A percentile compares a stretch with the other conserved stretches of the same genome.
Evolutionary conservation across 2,797 vertebrate genomes (phyloP).

Genomic region (Martes flavigula): DNA sequence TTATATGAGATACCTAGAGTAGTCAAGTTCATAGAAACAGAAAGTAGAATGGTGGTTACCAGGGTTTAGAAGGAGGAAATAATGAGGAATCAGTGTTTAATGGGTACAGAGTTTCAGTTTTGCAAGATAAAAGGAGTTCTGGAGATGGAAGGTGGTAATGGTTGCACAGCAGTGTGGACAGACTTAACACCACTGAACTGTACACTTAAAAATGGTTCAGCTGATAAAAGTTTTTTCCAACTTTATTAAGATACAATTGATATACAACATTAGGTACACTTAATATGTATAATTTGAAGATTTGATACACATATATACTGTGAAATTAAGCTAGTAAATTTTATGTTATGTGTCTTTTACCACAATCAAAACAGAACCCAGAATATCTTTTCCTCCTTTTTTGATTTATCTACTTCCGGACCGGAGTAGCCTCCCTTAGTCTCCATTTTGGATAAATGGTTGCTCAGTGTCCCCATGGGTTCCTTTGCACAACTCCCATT

Average conservation of each 20-base stretch:
- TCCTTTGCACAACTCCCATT: neutral
- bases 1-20: neutral
- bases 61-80: neutral
- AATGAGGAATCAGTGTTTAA: neutral
- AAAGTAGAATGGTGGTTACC: neutral
- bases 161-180: neutral
- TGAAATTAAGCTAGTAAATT: neutral
- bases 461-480: neutral
- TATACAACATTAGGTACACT: neutral
- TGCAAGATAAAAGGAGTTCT: neutral
- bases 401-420: accelerated
- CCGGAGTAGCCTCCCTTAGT: accelerated
- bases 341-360: neutral
- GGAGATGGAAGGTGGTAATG: too few species aligned
- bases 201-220: neutral
- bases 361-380: neutral
- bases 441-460: neutral
- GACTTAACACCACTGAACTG: neutral
- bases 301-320: neutral
- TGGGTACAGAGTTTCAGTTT: neutral
- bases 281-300: neutral
- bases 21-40: neutral
- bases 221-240: neutral
- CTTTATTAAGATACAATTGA: neutral
- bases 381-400: neutral